A percentile compares a stretch with the other conserved stretches of the same genome.
Evolutionary conservation across 1,140 invertebrate genomes (phyloP).

Genomic region (Zelostemma sp.): DNA sequence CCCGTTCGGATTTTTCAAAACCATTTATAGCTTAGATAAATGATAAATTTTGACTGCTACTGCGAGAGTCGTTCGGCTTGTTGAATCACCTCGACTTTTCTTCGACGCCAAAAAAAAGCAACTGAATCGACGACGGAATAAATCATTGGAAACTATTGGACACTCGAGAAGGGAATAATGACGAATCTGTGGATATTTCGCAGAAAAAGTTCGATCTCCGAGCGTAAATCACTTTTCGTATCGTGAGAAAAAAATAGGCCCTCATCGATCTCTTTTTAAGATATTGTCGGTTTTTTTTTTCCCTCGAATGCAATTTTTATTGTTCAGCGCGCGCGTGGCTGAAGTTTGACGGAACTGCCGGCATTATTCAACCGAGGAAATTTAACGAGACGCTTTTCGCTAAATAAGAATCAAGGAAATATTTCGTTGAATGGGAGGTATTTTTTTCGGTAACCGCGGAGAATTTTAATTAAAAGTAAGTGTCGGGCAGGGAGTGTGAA

Average conservation of each 20-base stretch:
- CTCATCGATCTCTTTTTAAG: conserved; percentile 39
- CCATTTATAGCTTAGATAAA: no score
- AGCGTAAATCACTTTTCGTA: conserved; percentile 43
- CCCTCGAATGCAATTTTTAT: conserved; percentile 36
- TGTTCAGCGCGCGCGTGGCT: conserved; percentile 14
- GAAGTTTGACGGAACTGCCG: neutral
- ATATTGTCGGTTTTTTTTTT: conserved; percentile 36
- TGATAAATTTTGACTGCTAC: neutral
- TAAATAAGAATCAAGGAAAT: conserved; percentile 30
- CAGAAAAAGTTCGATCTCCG: conserved; percentile 37
- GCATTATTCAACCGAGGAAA: neutral
- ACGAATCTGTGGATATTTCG: conserved; percentile 42
- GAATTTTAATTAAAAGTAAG: conserved; percentile 3
- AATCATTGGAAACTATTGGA: conserved; percentile 28
- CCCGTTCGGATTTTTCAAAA: no score
- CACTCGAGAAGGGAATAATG: conserved; percentile 46
- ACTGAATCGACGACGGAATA: conserved; percentile 36
- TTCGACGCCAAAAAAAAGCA: neutral
- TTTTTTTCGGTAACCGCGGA: neutral
- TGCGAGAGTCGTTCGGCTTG: conserved; percentile 22
- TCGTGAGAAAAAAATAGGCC: conserved; percentile 36
- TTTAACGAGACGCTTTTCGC: neutral
- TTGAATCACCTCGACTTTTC: conserved; percentile 19
- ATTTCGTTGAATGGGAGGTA: conserved; percentile 11
- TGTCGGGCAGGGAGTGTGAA: neutral